Evolutionary conservation across 2,113 vertebrate genomes (phyloP), one percentile per base, ranked within the genome.

Genomic region (Trinectes maculatus): DNA sequence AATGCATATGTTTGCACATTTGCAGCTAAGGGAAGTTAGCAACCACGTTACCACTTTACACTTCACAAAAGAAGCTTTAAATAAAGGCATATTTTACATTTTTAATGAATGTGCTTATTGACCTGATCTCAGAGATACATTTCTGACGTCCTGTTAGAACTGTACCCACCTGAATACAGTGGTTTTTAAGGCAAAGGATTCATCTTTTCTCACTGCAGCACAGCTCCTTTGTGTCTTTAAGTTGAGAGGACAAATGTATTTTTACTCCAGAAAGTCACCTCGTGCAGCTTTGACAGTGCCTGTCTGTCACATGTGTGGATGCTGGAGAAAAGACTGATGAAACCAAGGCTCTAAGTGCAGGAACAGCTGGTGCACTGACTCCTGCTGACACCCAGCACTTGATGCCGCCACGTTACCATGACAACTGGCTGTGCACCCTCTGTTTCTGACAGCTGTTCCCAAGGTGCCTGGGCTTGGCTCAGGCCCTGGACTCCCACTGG

Each of bases 381-480:
- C 77, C 77, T 68, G 13, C 71, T 86, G 85, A 81, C 80, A 87
- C 61, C 40, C 51, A 37, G 65, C 0, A 61, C 75, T 77, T 65
- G 82, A 85, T n/a, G 82, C 87, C 47, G 53, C 71, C 25, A 3
- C 3, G 77, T 91, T 87, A 66, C 90, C 81, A 88, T 79, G 91
- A 68, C 89, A 71, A 89, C 88, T 66, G 65, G 66, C 83, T 43
- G 62, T 56, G 83, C 80, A 57, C 83, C 76, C 85, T 86, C 70
- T 79, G 84, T 46, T 84, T 82, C 65, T 87, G 85, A 89, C 89
- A 90, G 87, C 87, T 87, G 87, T 87, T 90, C 90, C 89, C 82
- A 89, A 89, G 81, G 84, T 7, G 51, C 77, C 73, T 33, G 40
- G 21, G 51, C 54, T 76, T 55, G 58, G 66, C 82, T 83, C 71